Percentiles rank a stretch among this genome's conserved stretches.
Evolutionary conservation across 2,888 invertebrate genomes (phyloP).

Genomic region (Steinernema hermaphroditum): DNA sequence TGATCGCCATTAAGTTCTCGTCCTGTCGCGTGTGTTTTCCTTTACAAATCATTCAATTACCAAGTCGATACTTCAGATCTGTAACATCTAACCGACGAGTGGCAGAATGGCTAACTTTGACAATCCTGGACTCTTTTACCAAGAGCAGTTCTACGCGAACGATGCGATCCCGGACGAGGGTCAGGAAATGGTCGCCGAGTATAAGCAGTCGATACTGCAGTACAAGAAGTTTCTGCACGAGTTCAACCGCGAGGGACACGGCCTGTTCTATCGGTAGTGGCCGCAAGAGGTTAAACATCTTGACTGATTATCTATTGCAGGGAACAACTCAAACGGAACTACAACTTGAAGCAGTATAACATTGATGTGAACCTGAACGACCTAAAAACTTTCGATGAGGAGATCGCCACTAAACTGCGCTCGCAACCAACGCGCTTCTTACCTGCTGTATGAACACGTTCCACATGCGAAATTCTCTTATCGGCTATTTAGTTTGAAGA

Average conservation of each 20-base stretch:
- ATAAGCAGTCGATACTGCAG: constrained; percentile 76
- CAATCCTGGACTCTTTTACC: constrained; percentile 60
- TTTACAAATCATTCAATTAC: no score
- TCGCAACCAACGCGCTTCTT: constrained; percentile 91
- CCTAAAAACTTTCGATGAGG: constrained; percentile 84
- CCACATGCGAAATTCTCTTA: no score
- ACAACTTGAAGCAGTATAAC: constrained; percentile 84
- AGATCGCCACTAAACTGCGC: constrained; percentile 82
- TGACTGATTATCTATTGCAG: constrained; percentile 71
- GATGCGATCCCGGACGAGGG: constrained; percentile 63
- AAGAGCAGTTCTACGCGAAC: constrained; percentile 59
- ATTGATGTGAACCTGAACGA: constrained; percentile 91
- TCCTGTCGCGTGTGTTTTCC: no score
- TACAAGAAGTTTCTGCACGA: constrained; percentile 93
- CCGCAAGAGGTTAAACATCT: not conserved
- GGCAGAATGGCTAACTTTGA: constrained; percentile 63
- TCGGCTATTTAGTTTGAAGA: constrained; percentile 78
- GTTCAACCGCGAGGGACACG: constrained; percentile 91
- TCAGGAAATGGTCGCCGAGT: constrained; percentile 60
- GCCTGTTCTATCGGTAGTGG: constrained; percentile 86
- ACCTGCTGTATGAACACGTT: constrained; percentile 76
- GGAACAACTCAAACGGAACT: constrained; percentile 88
- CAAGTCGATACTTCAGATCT: no score
- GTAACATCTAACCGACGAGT: no score
- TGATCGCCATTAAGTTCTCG: no score